phyloP scores from a whole-genome alignment of 2,113 vertebrate genomes.

The Corvus hawaiiensis region DNA sequence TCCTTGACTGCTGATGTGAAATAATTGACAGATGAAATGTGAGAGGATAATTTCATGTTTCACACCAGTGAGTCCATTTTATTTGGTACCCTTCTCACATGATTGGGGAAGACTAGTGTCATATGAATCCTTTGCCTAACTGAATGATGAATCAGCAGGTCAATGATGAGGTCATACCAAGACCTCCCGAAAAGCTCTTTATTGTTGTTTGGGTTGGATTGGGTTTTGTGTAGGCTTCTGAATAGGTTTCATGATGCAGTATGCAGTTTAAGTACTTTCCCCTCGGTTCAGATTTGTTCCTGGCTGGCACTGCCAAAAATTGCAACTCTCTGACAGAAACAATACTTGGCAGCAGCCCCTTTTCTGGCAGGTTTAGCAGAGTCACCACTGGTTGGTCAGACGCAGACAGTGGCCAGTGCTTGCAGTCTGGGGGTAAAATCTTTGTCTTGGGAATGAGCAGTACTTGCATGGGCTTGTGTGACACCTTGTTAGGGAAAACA shows the following conservation, averaged over 20 bases:
- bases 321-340: background rate
- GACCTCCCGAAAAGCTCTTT: background rate
- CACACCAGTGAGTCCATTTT: slow-evolving; percentile 39
- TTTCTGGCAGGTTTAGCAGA: background rate
- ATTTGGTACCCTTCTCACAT: slow-evolving; percentile 26
- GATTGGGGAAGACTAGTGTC: background rate
- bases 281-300: background rate
- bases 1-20: slow-evolving; percentile 52
- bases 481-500: background rate
- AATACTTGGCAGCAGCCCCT: background rate
- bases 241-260: background rate
- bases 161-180: slow-evolving; percentile 23
- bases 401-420: background rate
- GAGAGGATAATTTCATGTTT: slow-evolving; percentile 54
- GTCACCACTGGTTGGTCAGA: background rate
- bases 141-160: slow-evolving; percentile 29
- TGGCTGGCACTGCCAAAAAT: background rate
- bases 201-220: slow-evolving; percentile 1
- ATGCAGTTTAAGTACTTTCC: background rate
- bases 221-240: background rate
- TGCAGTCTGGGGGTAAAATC: background rate
- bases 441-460: background rate
- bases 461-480: background rate
- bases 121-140: background rate
- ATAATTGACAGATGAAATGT: slow-evolving; percentile 57